These are phyloP conservation scores for Tragelaphus scriptus DNA, from an alignment of 2,113 vertebrate genomes.

Conservation along the genomic window DNA sequence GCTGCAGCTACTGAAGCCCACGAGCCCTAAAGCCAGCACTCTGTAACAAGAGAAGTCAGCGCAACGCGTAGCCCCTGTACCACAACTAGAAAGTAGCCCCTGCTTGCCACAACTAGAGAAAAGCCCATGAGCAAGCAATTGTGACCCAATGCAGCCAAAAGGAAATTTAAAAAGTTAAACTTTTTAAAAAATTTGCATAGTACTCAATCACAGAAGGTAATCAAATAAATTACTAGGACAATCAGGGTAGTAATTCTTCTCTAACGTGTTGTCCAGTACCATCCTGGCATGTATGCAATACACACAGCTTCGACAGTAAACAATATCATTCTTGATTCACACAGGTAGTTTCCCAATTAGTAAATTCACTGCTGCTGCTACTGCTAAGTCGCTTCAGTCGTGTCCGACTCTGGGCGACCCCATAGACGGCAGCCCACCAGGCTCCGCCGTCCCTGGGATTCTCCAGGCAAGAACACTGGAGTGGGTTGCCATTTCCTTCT, in stretches of 20 bases:
- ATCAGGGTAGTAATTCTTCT: not conserved
- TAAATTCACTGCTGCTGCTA: not conserved
- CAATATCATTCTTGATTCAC: not conserved
- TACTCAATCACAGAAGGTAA: not conserved
- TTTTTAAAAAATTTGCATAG: not conserved
- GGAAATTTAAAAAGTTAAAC: not conserved
- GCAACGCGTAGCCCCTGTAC: not conserved
- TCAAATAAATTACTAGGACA: not conserved
- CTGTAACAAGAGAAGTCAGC: not conserved
- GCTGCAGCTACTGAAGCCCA: not conserved
- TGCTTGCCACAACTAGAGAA: not conserved
- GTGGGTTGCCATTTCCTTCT: too few relatives aligned
- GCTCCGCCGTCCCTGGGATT: too few relatives aligned
- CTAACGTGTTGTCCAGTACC: not conserved
- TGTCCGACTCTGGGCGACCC: too few relatives aligned
- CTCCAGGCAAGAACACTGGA: too few relatives aligned
- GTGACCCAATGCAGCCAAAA: not conserved
- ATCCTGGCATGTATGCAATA: not conserved
- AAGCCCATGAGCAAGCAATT: not conserved
- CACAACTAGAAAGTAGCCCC: not conserved
- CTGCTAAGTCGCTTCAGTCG: too few relatives aligned
- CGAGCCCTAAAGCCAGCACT: accelerated
- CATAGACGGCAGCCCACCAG: too few relatives aligned
- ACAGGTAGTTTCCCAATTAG: not conserved
- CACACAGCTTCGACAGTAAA: not conserved